Conservation (phyloP, 2,888 invertebrate species). For the Macropis europaea region DNA sequence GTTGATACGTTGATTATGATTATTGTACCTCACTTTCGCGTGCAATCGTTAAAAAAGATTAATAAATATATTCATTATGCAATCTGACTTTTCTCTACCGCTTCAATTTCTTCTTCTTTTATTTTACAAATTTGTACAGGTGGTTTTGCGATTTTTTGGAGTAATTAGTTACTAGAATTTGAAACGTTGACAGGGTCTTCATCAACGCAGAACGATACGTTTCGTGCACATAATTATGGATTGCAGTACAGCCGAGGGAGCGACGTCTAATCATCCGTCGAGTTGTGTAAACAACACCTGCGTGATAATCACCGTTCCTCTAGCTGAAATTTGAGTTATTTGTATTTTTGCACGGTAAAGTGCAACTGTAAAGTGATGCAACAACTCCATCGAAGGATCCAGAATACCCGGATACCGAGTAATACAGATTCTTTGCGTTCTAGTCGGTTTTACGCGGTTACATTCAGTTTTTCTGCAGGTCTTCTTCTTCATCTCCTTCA, state of each 20-base stretch:
- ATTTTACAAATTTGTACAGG: neutral
- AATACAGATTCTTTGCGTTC: neutral
- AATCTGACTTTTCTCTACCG: neutral
- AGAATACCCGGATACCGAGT: no score
- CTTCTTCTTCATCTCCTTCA: neutral
- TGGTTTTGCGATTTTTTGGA: neutral
- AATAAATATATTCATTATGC: no score
- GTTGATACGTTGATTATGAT: no score
- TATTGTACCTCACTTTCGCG: slow-evolving; percentile 19
- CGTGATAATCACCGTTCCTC: neutral
- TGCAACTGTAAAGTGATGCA: no score
- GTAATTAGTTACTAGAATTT: no score
- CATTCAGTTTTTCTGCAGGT: neutral
- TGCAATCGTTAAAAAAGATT: slow-evolving; percentile 9
- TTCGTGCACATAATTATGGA: no score
- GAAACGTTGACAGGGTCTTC: no score
- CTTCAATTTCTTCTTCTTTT: neutral
- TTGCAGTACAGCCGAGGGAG: neutral
- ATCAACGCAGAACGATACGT: no score
- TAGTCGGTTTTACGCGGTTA: neutral
- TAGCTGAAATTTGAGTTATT: no score
- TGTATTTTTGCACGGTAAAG: no score
- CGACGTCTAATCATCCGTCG: neutral
- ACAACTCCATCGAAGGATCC: no score
- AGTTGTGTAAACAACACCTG: neutral